Evolutionary conservation across 1,140 invertebrate species (phyloP).

Genomic region (Drosophila lacertosa): DNA sequence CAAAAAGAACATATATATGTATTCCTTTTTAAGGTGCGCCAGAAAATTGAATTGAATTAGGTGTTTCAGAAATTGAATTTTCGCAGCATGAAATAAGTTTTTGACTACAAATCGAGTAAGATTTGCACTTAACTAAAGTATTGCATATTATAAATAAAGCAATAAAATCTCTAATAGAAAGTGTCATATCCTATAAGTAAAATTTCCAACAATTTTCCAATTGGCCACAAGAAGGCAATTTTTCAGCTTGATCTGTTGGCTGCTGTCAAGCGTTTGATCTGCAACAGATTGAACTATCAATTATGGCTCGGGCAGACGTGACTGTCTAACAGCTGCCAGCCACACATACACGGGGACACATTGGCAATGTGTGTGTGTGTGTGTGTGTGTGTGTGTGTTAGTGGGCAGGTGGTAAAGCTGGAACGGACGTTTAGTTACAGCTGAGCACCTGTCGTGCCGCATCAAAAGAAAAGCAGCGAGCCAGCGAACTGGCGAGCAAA

Average conservation of each 20-base stretch:
- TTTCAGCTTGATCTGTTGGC: constrained; percentile 80
- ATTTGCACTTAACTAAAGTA: too few relatives aligned
- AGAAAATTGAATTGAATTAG: background rate
- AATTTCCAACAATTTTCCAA: background rate
- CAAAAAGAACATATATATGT: background rate
- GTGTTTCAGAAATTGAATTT: background rate
- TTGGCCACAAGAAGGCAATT: constrained; percentile 53
- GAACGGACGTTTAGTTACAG: constrained; percentile 77
- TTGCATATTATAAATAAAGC: too few relatives aligned
- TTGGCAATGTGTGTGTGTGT: background rate
- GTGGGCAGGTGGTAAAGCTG: constrained; percentile 56
- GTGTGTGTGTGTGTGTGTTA: constrained; percentile 36
- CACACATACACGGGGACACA: constrained; percentile 23
- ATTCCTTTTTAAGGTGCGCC: constrained; percentile 6
- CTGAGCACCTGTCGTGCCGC: constrained; percentile 73
- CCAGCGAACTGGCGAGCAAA: constrained; percentile 32
- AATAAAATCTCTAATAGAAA: background rate
- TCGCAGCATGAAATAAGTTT: background rate
- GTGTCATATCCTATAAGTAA: background rate
- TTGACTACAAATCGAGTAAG: background rate
- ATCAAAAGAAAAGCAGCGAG: constrained; percentile 50
- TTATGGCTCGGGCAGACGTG: constrained; percentile 70
- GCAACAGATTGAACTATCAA: constrained; percentile 81
- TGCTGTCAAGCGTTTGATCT: constrained; percentile 81
- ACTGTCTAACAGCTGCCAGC: constrained; percentile 53